Percentiles rank a stretch among this genome's conserved stretches.
These are phyloP conservation scores for Anseranas semipalmata DNA, from an alignment of 2,113 vertebrate species.

Conservation along the genomic window DNA sequence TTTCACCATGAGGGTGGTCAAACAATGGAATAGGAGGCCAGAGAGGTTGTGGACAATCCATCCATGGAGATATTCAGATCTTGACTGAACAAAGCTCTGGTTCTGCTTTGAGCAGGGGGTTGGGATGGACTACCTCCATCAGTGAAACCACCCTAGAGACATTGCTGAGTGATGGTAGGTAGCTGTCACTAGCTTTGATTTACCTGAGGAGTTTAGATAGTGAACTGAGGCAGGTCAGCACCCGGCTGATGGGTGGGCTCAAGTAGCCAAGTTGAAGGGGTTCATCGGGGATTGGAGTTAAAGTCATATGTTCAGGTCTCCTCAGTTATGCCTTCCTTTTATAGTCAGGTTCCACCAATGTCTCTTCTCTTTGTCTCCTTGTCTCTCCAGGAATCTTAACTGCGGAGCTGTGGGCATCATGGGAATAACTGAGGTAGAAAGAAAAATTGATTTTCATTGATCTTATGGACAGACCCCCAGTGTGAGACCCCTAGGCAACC, in stretches of 20 bases:
- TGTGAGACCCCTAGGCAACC: neutral
- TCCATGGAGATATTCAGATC: neutral
- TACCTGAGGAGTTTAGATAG: neutral
- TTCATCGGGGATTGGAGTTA: neutral
- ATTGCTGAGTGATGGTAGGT: neutral
- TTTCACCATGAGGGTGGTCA: neutral
- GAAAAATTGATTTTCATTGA: neutral
- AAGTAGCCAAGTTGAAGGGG: neutral
- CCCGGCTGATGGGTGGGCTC: neutral
- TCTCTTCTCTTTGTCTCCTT: neutral
- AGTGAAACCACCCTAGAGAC: neutral
- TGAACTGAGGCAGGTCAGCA: neutral
- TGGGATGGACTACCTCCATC: neutral
- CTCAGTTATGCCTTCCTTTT: neutral
- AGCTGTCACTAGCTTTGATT: neutral
- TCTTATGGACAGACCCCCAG: neutral
- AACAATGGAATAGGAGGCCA: neutral
- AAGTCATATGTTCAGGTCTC: neutral
- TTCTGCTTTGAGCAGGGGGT: neutral
- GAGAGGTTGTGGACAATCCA: neutral
- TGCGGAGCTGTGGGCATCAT: neutral
- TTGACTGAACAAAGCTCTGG: neutral
- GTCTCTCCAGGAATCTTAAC: neutral
- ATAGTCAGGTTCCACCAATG: neutral
- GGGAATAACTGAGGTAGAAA: neutral